phyloP scores from a whole-genome alignment of 35 echinoderm and acorn worm species.

The Chiridota heheva region DNA sequence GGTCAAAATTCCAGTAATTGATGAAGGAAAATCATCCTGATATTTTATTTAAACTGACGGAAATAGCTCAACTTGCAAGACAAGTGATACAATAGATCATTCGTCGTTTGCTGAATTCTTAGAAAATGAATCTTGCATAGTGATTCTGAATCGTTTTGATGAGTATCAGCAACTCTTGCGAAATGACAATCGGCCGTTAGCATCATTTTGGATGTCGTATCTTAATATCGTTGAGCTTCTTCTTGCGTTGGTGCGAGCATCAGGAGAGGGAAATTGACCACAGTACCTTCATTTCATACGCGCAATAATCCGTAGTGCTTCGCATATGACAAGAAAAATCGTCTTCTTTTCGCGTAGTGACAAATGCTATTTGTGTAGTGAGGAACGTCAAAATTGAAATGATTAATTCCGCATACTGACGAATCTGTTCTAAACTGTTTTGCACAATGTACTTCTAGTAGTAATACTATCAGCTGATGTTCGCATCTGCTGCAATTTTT shows the following conservation, averaged over 20 bases:
- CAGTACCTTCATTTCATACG: conserved; percentile 29
- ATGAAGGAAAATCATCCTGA: neutral
- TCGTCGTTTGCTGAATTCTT: neutral
- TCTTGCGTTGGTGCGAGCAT: conserved; percentile 8
- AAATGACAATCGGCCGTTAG: neutral
- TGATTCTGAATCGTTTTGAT: neutral
- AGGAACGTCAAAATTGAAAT: too few relatives aligned
- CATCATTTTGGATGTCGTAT: conserved; percentile 35
- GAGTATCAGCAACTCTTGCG: neutral
- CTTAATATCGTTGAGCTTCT: conserved; percentile 55
- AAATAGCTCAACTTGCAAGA: too few relatives aligned
- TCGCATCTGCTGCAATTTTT: too few relatives aligned
- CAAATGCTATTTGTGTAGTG: too few relatives aligned
- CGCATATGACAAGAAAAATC: conserved; percentile 42
- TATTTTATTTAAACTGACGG: neutral
- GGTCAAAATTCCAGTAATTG: conserved; percentile 26
- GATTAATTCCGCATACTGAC: too few relatives aligned
- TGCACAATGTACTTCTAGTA: too few relatives aligned
- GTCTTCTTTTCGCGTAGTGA: too few relatives aligned
- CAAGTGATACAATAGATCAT: too few relatives aligned
- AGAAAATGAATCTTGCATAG: neutral
- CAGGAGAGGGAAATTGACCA: conserved; percentile 45
- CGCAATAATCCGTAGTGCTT: conserved; percentile 44
- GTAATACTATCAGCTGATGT: too few relatives aligned
- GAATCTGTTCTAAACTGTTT: too few relatives aligned